Conservation (phyloP, 2,113 vertebrate species). For the Mesoclemmys tuberculata region DNA sequence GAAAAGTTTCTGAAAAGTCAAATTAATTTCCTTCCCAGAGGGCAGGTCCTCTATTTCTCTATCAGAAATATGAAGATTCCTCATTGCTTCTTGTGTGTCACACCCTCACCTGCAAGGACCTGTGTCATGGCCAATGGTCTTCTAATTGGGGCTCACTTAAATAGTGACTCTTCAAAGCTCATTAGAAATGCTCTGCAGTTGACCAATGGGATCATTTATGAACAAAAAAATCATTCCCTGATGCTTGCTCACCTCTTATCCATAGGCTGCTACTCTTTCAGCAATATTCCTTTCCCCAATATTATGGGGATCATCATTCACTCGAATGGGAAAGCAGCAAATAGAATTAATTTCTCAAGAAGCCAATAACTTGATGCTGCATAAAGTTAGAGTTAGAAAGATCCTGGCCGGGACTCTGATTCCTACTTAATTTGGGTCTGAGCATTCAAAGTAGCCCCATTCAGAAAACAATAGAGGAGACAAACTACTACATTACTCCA, state of each 20-base stretch:
- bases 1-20: background rate
- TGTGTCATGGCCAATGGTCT: background rate
- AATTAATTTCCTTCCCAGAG: background rate
- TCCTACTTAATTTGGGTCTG: background rate
- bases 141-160: background rate
- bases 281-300: background rate
- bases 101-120: accelerated
- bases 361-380: background rate
- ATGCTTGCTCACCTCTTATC: background rate
- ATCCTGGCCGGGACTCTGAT: background rate
- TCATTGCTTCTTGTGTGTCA: background rate
- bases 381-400: background rate
- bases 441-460: background rate
- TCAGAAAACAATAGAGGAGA: background rate
- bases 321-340: background rate
- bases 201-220: background rate
- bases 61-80: background rate
- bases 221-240: background rate
- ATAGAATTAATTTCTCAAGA: background rate
- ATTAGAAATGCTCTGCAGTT: background rate
- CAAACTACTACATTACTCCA: background rate
- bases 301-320: background rate
- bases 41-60: background rate
- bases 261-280: background rate
- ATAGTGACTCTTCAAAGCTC: background rate